Conservation (phyloP, 2,888 invertebrate species). For the Nymphalis urticae region DNA sequence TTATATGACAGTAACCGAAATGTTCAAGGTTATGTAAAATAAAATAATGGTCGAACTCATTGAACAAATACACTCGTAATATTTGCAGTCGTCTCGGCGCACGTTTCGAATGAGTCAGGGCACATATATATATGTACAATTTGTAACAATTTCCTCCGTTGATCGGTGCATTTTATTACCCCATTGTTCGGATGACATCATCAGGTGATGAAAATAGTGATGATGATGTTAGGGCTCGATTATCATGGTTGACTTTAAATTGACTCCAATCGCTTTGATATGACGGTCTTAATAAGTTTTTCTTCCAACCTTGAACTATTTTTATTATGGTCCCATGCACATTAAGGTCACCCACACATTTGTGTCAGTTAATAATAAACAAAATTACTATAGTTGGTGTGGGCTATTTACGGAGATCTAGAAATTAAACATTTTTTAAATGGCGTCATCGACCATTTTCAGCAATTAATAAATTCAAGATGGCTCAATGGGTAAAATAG, state of each 20-base stretch:
- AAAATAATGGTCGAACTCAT: constrained; percentile 16
- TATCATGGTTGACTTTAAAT: constrained; percentile 42
- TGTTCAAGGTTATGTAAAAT: neutral
- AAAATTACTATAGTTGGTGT: constrained; percentile 7
- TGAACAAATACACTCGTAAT: constrained; percentile 20
- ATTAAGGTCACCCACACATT: constrained; percentile 28
- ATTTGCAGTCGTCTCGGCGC: constrained; percentile 21
- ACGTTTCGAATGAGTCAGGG: constrained; percentile 29
- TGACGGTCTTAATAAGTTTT: constrained; percentile 47
- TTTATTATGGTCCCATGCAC: constrained; percentile 13
- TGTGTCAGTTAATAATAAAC: constrained; percentile 7
- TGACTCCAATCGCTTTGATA: constrained; percentile 54
- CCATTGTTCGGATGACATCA: constrained; percentile 47
- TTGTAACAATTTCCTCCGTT: constrained; percentile 27
- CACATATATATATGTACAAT: constrained; percentile 31
- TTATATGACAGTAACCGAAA: no score
- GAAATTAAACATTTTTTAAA: neutral
- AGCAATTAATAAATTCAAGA: no score
- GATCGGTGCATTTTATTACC: constrained; percentile 30
- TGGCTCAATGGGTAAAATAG: no score
- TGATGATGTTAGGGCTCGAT: constrained; percentile 43
- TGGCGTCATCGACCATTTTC: no score
- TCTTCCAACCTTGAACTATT: constrained; percentile 29
- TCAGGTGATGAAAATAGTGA: constrained; percentile 13
- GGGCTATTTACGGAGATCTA: neutral